A percentile compares a stretch with the other conserved stretches of the same genome.
Evolutionary conservation across 37 sponge, comb jelly and placozoan genomes (phyloP).

Genomic region (Amphimedon queenslandica): DNA sequence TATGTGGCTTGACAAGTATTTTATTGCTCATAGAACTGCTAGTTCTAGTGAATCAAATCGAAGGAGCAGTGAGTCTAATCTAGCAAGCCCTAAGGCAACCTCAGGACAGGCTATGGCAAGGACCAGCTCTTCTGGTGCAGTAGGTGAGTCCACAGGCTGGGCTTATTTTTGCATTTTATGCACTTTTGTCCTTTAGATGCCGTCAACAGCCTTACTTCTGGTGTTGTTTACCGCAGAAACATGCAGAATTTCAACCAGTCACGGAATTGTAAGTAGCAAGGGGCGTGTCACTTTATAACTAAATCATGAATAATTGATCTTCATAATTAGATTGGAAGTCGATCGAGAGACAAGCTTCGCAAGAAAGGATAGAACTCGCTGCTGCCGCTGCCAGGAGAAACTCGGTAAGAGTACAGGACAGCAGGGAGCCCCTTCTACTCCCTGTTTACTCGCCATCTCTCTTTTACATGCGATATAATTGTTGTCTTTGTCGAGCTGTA

Average conservation of each 20-base stretch:
- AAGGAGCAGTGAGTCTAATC: not conserved
- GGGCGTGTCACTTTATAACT: not conserved
- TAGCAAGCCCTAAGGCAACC: not conserved
- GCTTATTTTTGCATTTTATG: no score
- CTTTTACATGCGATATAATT: no score
- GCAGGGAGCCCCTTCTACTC: no score
- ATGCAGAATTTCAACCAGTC: not conserved
- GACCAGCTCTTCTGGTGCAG: no score
- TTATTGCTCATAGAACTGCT: no score
- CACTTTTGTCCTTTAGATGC: no score
- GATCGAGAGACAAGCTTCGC: not conserved
- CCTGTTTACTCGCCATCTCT: no score
- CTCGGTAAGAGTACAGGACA: constrained; percentile 4
- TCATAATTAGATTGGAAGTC: constrained; percentile 2
- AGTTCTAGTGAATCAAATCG: no score
- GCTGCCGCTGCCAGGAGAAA: not conserved
- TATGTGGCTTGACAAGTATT: no score
- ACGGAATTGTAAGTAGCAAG: not conserved
- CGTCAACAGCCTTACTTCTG: no score
- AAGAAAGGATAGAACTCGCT: constrained; percentile 1
- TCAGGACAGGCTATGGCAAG: not conserved
- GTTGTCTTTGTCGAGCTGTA: no score
- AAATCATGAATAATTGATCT: not conserved
- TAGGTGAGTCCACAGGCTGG: no score
- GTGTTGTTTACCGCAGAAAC: constrained; percentile 1